Evolutionary conservation across 1,140 invertebrate species (phyloP), one percentile per base, ranked within the genome.

Genomic region (Drosophila arizonae): DNA sequence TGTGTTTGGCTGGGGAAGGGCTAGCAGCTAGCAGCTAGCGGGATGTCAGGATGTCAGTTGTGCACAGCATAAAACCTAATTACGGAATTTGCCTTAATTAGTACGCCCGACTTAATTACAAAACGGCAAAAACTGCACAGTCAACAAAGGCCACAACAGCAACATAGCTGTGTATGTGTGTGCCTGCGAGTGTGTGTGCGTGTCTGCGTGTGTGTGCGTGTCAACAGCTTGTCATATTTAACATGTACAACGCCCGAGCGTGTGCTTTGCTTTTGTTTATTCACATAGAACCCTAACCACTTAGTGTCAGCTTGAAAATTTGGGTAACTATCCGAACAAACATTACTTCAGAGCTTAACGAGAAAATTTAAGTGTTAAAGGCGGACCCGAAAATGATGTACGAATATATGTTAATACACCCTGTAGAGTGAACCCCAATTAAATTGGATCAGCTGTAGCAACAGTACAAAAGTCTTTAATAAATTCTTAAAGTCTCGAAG

Each of bases 21-120:
- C 28, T 6, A 6, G 28, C 28, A 30, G 28, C 28, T 6, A 6
- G 33, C 33, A 33, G 21, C 21, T 39, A 9, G 8, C 30, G 36
- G 50, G 72, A 13, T 46, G 54, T 58, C 30, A 36, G 50, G 72
- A 13, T 46, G 54, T 58, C 73, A 69, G 58, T 69, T 77, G 66
- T 65, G 21, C 51, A 41, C 21, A 72, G 50, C 66, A 67, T 57
- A 76, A 76, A 84, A 72, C 72, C 80, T 76, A 72, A 82, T 82
- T 84, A 85, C 67, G 56, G 58, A 72, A 61, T 76, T 60, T 79
- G 78, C 68, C 63, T 76, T 79, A 82, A 84, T 85, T 84, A 84
- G 81, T 77, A 43, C 64, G 67, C 80, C 54, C 62, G 64, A 84
- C 76, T 79, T 84, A 84, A 84, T 84, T 84, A 84, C 57, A 77